Evolutionary conservation across 2,113 vertebrate genomes (phyloP).

Genomic region (Arothron firmamentum): DNA sequence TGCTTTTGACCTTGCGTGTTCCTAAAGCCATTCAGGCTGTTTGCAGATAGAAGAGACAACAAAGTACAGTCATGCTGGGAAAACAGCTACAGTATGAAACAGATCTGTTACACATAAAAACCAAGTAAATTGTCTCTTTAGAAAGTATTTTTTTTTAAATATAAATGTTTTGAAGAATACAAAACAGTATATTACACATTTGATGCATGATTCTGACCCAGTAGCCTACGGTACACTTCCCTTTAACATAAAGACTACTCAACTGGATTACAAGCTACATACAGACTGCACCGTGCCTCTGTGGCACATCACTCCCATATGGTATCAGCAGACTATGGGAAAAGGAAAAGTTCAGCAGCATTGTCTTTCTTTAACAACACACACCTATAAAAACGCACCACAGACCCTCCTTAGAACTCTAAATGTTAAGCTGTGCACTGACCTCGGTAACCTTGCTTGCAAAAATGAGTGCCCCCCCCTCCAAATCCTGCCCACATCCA

Average conservation of each 20-base stretch:
- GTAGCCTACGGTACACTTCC: conserved; percentile 62
- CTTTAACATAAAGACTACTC: conserved; percentile 68
- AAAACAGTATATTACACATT: conserved; percentile 78
- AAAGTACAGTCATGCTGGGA: conserved; percentile 76
- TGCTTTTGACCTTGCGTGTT: conserved; percentile 47
- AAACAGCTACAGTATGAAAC: conserved; percentile 73
- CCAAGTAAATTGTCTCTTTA: conserved; percentile 70
- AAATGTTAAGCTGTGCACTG: conserved; percentile 35
- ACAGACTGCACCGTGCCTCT: conserved; percentile 53
- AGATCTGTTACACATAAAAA: conserved; percentile 74
- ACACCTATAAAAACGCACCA: conserved; percentile 61
- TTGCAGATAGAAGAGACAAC: conserved; percentile 62
- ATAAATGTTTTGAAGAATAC: conserved; percentile 80
- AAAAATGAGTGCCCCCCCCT: conserved; percentile 25
- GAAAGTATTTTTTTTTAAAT: conserved; percentile 71
- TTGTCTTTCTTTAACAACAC: conserved; percentile 61
- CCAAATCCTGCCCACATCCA: conserved; percentile 24
- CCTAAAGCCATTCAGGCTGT: conserved; percentile 66
- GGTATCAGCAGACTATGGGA: conserved; percentile 66
- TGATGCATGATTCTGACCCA: conserved; percentile 65
- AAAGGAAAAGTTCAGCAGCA: conserved; percentile 71
- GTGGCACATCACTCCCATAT: conserved; percentile 62
- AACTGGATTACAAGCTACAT: conserved; percentile 73
- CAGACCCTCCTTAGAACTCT: conserved; percentile 63
- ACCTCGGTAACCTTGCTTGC: conserved; percentile 19